Evolutionary conservation across 2,888 invertebrate species (phyloP).

Genomic region (Clepsis dumicolana): DNA sequence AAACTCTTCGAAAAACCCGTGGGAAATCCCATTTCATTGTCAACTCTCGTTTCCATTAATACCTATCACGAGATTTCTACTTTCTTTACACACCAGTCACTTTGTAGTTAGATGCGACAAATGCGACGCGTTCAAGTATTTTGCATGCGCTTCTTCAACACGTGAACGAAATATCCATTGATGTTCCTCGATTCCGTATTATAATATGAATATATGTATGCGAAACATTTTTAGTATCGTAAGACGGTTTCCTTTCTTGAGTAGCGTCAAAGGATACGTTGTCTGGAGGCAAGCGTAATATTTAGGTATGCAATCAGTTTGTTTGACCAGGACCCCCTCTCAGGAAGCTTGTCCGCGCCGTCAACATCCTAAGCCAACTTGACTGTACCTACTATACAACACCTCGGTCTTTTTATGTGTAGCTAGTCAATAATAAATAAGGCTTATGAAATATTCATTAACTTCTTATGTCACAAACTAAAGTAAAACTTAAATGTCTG

Average conservation of each 20-base stretch:
- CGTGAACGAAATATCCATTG: no score
- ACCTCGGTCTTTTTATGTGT: neutral
- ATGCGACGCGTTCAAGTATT: neutral
- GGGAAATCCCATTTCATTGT: constrained; percentile 28
- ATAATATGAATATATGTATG: no score
- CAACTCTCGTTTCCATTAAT: constrained; percentile 10
- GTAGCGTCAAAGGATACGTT: neutral
- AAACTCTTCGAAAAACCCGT: constrained; percentile 27
- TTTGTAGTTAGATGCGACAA: neutral
- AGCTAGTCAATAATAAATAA: neutral
- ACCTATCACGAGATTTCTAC: constrained; percentile 21
- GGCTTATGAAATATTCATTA: neutral
- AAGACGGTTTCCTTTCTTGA: neutral
- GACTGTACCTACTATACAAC: neutral
- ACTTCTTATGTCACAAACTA: neutral
- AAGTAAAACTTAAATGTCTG: neutral
- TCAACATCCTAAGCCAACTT: neutral
- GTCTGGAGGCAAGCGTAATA: neutral
- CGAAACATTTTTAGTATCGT: neutral
- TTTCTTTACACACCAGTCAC: constrained; percentile 21
- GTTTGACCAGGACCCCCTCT: neutral
- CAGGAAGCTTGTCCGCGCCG: neutral
- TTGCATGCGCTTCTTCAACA: neutral
- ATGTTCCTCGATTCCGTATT: no score
- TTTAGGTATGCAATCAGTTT: neutral